These are phyloP conservation scores for Peucedramus taeniatus DNA, from an alignment of 2,113 vertebrate genomes.

Conservation along the genomic window DNA sequence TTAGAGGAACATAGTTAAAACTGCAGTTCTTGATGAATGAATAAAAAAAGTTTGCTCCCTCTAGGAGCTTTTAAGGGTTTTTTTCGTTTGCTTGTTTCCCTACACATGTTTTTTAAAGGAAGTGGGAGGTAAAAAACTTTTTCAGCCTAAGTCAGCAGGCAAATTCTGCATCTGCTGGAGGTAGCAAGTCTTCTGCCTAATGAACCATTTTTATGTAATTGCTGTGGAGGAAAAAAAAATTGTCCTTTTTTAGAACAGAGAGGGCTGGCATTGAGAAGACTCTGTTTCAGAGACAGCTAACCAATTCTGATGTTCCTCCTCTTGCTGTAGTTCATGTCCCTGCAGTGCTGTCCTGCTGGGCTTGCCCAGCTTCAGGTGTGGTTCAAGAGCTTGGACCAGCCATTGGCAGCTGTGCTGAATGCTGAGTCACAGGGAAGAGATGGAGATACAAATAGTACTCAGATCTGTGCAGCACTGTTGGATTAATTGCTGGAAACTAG, in stretches of 20 bases:
- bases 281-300: background rate
- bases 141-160: background rate
- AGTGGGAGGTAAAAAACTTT: background rate
- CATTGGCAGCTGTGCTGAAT: background rate
- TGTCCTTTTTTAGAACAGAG: background rate
- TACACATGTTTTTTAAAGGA: background rate
- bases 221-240: background rate
- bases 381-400: background rate
- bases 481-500: background rate
- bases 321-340: background rate
- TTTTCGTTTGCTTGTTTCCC: background rate
- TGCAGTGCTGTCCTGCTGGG: background rate
- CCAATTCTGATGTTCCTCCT: accelerated
- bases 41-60: background rate
- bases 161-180: background rate
- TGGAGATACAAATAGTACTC: background rate
- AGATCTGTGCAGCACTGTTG: background rate
- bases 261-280: background rate
- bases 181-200: background rate
- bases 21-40: background rate
- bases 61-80: background rate
- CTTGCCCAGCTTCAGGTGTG: background rate
- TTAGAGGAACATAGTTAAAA: background rate
- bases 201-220: background rate
- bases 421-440: constrained; percentile 4